Evolutionary conservation across 2,888 invertebrate species (phyloP).

Genomic region (Amphipyra tragopoginis): DNA sequence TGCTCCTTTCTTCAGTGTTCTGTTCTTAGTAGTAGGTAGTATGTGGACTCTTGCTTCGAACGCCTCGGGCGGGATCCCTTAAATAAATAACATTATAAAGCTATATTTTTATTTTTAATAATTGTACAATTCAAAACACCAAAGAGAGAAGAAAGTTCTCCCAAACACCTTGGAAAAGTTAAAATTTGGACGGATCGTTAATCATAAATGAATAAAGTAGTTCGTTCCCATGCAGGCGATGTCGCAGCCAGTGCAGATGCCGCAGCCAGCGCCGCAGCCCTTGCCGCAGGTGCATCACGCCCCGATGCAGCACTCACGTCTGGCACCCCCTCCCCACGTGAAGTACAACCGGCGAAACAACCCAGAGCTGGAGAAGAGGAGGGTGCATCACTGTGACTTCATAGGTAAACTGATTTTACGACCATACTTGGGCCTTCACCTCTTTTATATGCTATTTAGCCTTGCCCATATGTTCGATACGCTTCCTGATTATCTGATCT

Average conservation of each 20-base stretch:
- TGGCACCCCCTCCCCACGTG: conserved; percentile 78
- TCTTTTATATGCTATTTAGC: no score
- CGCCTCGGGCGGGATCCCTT: no score
- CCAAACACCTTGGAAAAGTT: neutral
- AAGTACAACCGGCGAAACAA: conserved; percentile 98
- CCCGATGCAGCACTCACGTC: conserved; percentile 74
- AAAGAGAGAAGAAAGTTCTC: no score
- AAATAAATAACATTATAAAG: no score
- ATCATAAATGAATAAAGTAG: conserved; percentile 48
- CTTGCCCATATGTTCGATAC: no score
- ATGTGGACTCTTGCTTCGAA: no score
- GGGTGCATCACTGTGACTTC: conserved; percentile 99
- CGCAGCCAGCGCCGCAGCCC: conserved; percentile 62
- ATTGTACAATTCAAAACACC: no score
- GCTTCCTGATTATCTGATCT: no score
- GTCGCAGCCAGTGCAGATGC: conserved; percentile 72
- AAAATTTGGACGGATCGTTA: conserved; percentile 1
- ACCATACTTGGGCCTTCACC: neutral
- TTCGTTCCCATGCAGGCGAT: conserved; percentile 65
- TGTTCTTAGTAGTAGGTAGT: no score
- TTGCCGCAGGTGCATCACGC: conserved; percentile 61
- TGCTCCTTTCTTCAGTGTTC: no score
- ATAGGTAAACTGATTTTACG: conserved; percentile 90
- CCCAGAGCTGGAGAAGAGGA: conserved; percentile 98
- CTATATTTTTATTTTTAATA: no score